Conservation (phyloP, 2,888 invertebrate species). For the Latrodectus elegans region DNA sequence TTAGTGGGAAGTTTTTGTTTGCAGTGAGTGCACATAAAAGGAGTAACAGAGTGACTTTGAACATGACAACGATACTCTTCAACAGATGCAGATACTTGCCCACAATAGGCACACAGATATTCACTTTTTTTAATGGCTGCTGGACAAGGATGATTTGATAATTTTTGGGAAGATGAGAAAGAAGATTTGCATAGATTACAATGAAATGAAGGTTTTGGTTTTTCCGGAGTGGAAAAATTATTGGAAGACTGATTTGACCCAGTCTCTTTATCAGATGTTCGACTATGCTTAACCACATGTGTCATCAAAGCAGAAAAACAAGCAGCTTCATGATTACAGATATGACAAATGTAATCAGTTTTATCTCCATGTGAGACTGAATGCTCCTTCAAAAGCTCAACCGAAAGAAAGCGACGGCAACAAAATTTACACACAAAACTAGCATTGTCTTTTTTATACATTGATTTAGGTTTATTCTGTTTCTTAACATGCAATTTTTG, state of each 20-base stretch:
- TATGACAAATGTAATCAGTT: slow-evolving; percentile 45
- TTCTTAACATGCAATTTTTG: slow-evolving; percentile 2
- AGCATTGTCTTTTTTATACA: slow-evolving; percentile 9
- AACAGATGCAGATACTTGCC: slow-evolving; percentile 46
- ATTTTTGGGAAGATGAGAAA: slow-evolving; percentile 43
- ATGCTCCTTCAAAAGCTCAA: slow-evolving; percentile 41
- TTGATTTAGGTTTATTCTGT: slow-evolving; percentile 15
- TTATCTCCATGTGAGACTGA: slow-evolving; percentile 38
- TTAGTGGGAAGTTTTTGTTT: slow-evolving; percentile 39
- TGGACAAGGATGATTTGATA: slow-evolving; percentile 32
- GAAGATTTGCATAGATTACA: slow-evolving; percentile 47
- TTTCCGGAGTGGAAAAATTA: background rate
- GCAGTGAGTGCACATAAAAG: slow-evolving; percentile 54
- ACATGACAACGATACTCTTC: slow-evolving; percentile 60
- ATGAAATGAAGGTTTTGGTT: slow-evolving; percentile 8
- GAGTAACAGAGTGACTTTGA: slow-evolving; percentile 50
- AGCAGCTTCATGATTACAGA: slow-evolving; percentile 46
- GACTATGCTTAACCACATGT: slow-evolving; percentile 57
- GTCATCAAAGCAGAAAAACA: slow-evolving; percentile 60
- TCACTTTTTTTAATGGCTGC: slow-evolving; percentile 18
- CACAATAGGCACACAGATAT: slow-evolving; percentile 63
- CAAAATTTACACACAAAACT: slow-evolving; percentile 59
- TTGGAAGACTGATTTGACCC: background rate
- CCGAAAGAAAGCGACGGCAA: slow-evolving; percentile 45
- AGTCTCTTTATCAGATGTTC: slow-evolving; percentile 6